A percentile compares a stretch with the other conserved stretches of the same genome.
Conservation (phyloP, 1,140 invertebrate species). For the Thaumatotibia leucotreta region DNA sequence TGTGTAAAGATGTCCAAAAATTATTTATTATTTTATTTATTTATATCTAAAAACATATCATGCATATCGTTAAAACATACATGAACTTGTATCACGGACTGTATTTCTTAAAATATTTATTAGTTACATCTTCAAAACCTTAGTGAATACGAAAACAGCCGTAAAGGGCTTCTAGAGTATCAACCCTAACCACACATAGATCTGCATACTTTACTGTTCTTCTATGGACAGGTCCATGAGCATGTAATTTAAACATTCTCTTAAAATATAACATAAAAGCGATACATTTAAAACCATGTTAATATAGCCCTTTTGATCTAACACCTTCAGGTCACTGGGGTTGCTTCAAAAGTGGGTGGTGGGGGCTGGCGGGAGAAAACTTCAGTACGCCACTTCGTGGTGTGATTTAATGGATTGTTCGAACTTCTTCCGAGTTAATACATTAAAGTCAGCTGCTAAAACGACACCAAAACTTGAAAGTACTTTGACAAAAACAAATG, state of each 20-base stretch:
- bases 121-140: no score
- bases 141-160: no score
- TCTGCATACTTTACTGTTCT: no score
- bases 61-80: no score
- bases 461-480: neutral
- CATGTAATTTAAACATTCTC: neutral
- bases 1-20: no score
- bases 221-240: no score
- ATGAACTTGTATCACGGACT: no score
- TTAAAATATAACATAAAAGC: neutral
- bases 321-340: slow-evolving; percentile 30
- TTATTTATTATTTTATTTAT: no score
- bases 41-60: no score
- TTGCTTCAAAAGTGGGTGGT: slow-evolving; percentile 12
- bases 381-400: slow-evolving; percentile 9
- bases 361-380: slow-evolving; percentile 4
- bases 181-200: no score
- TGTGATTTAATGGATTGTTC: neutral
- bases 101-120: no score
- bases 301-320: slow-evolving; percentile 16
- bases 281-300: slow-evolving; percentile 8
- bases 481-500: neutral
- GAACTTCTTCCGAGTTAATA: neutral
- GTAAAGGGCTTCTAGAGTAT: no score
- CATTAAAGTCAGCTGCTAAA: neutral